Evolutionary conservation across 2,888 invertebrate species (phyloP).

Genomic region (Actias luna): DNA sequence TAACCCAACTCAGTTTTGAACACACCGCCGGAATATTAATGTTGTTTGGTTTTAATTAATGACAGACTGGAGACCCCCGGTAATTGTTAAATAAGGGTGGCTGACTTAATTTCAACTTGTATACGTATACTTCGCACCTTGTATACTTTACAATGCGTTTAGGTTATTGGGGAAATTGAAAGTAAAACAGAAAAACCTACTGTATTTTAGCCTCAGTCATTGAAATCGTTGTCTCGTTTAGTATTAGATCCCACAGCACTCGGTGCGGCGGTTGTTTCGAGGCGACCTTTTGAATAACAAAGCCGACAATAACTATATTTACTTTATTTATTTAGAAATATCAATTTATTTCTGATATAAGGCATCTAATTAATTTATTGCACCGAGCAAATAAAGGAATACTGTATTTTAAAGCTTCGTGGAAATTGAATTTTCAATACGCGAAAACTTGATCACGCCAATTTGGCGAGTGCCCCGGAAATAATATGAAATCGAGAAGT

Average conservation of each 20-base stretch:
- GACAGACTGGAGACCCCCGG: background rate
- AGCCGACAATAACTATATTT: no score
- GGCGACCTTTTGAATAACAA: no score
- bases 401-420: background rate
- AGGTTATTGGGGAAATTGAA: background rate
- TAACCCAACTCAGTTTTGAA: constrained; percentile 1
- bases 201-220: no score
- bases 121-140: no score
- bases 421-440: constrained; percentile 14
- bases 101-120: constrained; percentile 6
- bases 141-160: constrained; percentile 1
- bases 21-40: constrained; percentile 6
- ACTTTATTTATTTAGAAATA: no score
- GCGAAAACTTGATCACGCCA: constrained; percentile 16
- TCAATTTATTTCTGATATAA: no score
- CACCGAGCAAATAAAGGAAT: background rate
- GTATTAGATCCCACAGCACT: no score
- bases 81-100: constrained; percentile 12
- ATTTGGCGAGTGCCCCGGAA: constrained; percentile 13
- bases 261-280: no score
- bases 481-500: constrained; percentile 11
- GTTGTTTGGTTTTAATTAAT: constrained; percentile 10
- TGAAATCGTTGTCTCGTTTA: no score
- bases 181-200: no score
- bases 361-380: background rate